Percentiles rank a stretch among this genome's conserved stretches.
Evolutionary conservation across 2,888 invertebrate species (phyloP).

Genomic region (Oscheius sp.): DNA sequence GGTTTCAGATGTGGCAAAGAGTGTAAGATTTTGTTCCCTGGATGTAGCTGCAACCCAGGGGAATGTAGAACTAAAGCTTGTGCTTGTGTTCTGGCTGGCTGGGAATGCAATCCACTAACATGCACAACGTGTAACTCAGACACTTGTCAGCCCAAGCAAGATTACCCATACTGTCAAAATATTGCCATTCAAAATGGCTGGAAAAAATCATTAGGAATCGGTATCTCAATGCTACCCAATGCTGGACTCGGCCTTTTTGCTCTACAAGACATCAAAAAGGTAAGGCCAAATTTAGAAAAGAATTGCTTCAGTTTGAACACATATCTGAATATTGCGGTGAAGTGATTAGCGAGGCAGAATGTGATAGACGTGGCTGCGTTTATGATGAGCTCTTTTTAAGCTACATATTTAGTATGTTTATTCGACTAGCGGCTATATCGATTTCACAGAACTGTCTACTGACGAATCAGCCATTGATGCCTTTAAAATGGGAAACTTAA

Average conservation of each 20-base stretch:
- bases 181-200: neutral
- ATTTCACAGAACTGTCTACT: conserved; percentile 49
- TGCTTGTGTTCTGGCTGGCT: conserved; percentile 17
- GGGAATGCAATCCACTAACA: conserved; percentile 29
- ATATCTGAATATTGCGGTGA: conserved; percentile 99
- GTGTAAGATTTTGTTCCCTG: conserved; percentile 21
- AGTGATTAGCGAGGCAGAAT: conserved; percentile 93
- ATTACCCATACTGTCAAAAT: neutral
- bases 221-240: conserved; percentile 5
- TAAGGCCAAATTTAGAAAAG: neutral
- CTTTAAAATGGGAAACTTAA: conserved; percentile 97
- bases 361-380: conserved; percentile 95
- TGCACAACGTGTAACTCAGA: conserved; percentile 14
- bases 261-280: neutral
- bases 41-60: conserved; percentile 24
- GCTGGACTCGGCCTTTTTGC: conserved; percentile 21
- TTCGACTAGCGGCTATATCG: neutral
- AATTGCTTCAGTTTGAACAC: conserved; percentile 78
- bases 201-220: conserved; percentile 4
- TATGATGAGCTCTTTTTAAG: conserved; percentile 99
- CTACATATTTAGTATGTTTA: conserved; percentile 82
- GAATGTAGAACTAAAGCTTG: neutral
- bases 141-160: neutral
- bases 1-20: conserved; percentile 12
- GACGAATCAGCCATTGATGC: conserved; percentile 85